phyloP scores from a whole-genome alignment of 2,888 invertebrate genomes.

The Masnerella sp. region DNA sequence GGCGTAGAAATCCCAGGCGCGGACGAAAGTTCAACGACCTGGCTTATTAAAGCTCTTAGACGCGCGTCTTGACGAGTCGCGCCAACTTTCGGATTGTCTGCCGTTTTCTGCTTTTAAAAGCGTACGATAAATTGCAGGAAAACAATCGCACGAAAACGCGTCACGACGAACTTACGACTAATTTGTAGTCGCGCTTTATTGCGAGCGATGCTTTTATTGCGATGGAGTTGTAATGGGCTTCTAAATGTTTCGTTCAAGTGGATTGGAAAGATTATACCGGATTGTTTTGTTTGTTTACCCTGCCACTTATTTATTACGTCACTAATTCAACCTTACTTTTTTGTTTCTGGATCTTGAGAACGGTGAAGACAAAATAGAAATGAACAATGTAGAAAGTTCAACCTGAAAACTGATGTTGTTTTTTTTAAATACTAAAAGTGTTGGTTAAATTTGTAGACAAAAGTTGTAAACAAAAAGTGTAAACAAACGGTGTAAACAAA shows the following conservation, averaged over 20 bases:
- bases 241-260: conserved; percentile 7
- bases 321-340: too few relatives aligned
- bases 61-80: conserved; percentile 31
- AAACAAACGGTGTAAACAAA: too few relatives aligned
- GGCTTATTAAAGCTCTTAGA: conserved; percentile 55
- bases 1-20: conserved; percentile 34
- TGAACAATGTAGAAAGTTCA: too few relatives aligned
- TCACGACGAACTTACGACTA: conserved; percentile 24
- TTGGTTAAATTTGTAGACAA: too few relatives aligned
- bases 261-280: conserved; percentile 26
- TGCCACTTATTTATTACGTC: too few relatives aligned
- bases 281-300: too few relatives aligned
- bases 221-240: conserved; percentile 22
- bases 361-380: too few relatives aligned
- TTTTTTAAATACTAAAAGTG: too few relatives aligned
- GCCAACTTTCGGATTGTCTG: conserved; percentile 32
- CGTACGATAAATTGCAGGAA: conserved; percentile 21
- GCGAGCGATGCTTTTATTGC: conserved; percentile 18
- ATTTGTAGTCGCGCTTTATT: conserved; percentile 26
- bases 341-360: too few relatives aligned
- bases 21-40: conserved; percentile 50
- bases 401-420: too few relatives aligned
- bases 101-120: conserved; percentile 14
- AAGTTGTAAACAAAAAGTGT: too few relatives aligned
- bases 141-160: conserved; percentile 30